Evolutionary conservation across 2,888 invertebrate species (phyloP).

Genomic region (Xestia sexstrigata): DNA sequence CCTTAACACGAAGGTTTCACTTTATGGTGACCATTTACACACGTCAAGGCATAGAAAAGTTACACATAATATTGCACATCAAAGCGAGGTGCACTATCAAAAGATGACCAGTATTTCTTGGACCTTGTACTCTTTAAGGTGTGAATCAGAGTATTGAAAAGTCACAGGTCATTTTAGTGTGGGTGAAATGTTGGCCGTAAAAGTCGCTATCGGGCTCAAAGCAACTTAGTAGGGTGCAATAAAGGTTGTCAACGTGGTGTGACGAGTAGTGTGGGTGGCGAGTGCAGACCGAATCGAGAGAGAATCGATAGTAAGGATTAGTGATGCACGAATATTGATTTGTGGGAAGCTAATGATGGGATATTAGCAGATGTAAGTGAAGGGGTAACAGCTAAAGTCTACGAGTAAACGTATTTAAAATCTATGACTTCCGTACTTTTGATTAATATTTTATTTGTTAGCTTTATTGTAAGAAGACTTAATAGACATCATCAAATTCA

Average conservation of each 20-base stretch:
- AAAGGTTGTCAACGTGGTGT: slow-evolving; percentile 69
- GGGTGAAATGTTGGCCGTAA: slow-evolving; percentile 66
- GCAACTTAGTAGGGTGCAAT: slow-evolving; percentile 74
- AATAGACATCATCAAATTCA: not conserved
- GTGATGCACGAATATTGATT: slow-evolving; percentile 50
- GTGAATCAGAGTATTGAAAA: slow-evolving; percentile 48
- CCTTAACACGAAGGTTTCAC: slow-evolving; percentile 49
- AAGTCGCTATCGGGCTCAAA: slow-evolving; percentile 71
- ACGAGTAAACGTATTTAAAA: not conserved
- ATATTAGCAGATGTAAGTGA: not conserved
- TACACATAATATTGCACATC: slow-evolving; percentile 57
- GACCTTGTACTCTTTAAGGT: slow-evolving; percentile 27
- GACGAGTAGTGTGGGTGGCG: slow-evolving; percentile 70
- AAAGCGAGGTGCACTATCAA: slow-evolving; percentile 64
- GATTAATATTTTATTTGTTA: not conserved
- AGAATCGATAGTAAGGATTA: slow-evolving; percentile 55
- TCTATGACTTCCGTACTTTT: not conserved
- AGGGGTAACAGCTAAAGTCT: not conserved
- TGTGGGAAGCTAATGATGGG: not conserved
- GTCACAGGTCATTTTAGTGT: slow-evolving; percentile 59
- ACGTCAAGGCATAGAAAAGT: slow-evolving; percentile 51
- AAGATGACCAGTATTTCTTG: slow-evolving; percentile 48
- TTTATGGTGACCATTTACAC: slow-evolving; percentile 50
- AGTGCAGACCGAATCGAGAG: slow-evolving; percentile 34
- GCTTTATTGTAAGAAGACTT: not conserved